Base-by-base conservation (phyloP, 2,888 invertebrate species). In the Parthenolecanium corni region DNA sequence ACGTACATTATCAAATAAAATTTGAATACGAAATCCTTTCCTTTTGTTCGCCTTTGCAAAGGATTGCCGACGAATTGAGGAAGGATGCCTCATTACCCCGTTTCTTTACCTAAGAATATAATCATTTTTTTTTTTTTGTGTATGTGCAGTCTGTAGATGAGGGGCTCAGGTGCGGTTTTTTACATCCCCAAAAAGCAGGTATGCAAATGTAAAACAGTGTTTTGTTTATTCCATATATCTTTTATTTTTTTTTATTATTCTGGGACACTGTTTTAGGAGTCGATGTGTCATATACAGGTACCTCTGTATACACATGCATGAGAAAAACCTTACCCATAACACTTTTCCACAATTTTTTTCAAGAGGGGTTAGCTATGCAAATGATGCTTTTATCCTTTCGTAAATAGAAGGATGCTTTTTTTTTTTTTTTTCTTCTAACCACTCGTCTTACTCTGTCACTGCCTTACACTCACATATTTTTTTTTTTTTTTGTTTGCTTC, bases 311-410 rank as follows among this genome's bases (percentile, higher is more conserved):
- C 21, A 36, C 57, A 47, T 23, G 42, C 24, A 52, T 52, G 57
- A 61, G 51, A 61, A n/a, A n/a, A 61, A 49, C 40, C 38, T 11
- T 42, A 54, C 40, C 54, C 40, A 20, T 54, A 38, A 21, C 38
- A 20, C n/a, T n/a, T 31, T 40, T 61, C 9, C 5, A 21, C 14
- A 42, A 21, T 62, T 20, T 62, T 49, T 58, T 66, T 68, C 66
- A 66, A 68, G 68, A 68, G 68, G 69, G 58, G 68, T 69, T 69
- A 69, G 65, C 64, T 66, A 69, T 69, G 69, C 69, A 68, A 69
- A 69, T 68, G 65, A 66, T 56, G 65, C 66, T 66, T 66, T 64
- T 67, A 66, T 64, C 64, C 65, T 52, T 52, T 49, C 44, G 58
- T 53, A 54, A 64, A 65, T 64, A 62, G 64, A 65, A 65, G 65